Percentiles rank a stretch among this genome's conserved stretches.
phyloP scores from a whole-genome alignment of 2,113 vertebrate species.

The Labeo catla region DNA sequence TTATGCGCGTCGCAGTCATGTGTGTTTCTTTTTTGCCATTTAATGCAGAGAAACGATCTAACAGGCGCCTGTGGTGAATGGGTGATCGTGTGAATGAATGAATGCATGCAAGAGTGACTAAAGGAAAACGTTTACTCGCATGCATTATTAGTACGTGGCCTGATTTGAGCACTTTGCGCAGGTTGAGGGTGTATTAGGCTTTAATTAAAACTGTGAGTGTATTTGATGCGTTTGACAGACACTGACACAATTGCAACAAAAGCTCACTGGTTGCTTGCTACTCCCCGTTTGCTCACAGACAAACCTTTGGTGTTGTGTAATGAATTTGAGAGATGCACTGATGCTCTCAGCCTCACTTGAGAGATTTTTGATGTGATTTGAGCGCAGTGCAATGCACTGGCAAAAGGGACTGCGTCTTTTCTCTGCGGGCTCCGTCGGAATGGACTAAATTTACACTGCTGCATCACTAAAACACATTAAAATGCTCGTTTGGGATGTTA shows the following conservation, averaged over 20 bases:
- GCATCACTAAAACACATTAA: background rate
- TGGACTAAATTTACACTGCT: background rate
- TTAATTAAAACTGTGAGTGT: background rate
- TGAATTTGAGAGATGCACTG: background rate
- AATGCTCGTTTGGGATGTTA: background rate
- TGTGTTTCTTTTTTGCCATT: background rate
- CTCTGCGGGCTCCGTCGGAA: constrained; percentile 18
- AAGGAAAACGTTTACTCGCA: constrained; percentile 44
- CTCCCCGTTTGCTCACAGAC: background rate
- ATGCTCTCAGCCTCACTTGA: constrained; percentile 21
- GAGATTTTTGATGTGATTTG: constrained; percentile 36
- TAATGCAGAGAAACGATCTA: background rate
- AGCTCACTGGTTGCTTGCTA: constrained; percentile 8
- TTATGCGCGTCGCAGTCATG: constrained; percentile 24
- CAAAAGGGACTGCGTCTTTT: constrained; percentile 56
- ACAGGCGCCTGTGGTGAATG: background rate
- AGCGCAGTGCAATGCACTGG: constrained; percentile 34
- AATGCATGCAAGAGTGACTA: constrained; percentile 49
- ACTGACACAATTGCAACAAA: background rate
- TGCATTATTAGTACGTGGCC: constrained; percentile 39
- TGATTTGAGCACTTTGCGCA: constrained; percentile 41
- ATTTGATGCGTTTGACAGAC: background rate
- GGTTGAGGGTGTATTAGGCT: constrained; percentile 14
- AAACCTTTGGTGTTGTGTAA: constrained; percentile 19
- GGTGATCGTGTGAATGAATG: constrained; percentile 44